A percentile compares a stretch with the other conserved stretches of the same genome.
phyloP scores from a whole-genome alignment of 2,113 vertebrate species.

The Ceyx cyanopectus region DNA sequence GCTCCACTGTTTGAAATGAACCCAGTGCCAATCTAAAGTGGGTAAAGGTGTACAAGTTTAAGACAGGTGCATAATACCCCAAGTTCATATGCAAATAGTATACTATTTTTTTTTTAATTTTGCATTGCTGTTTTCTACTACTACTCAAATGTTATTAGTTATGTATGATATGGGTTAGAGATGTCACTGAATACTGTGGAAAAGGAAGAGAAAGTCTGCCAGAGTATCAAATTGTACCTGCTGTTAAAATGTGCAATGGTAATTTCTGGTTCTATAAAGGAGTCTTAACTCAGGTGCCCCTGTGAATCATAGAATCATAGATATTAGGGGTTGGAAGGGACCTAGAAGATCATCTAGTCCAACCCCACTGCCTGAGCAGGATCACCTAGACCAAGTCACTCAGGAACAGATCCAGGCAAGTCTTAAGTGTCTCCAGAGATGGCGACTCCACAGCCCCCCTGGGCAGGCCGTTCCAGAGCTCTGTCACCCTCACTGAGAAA shows the following conservation, averaged over 20 bases:
- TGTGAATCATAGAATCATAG: too few species aligned
- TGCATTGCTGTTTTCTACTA: background rate
- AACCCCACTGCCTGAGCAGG: too few species aligned
- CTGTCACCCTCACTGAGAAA: too few species aligned
- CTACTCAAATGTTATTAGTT: background rate
- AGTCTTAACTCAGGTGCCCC: rapidly evolving
- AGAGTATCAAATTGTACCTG: background rate
- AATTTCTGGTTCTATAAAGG: background rate
- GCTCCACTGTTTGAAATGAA: background rate
- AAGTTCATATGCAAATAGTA: background rate
- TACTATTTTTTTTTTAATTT: background rate
- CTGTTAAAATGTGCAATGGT: background rate
- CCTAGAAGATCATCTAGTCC: too few species aligned
- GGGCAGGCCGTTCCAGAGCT: too few species aligned
- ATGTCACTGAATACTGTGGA: background rate
- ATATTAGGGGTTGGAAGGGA: too few species aligned
- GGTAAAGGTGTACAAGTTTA: background rate
- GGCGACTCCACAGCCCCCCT: too few species aligned
- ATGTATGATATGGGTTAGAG: background rate
- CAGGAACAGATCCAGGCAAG: too few species aligned
- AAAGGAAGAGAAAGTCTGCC: background rate
- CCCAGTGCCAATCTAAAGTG: background rate
- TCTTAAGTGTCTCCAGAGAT: too few species aligned
- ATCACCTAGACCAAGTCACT: too few species aligned
- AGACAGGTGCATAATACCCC: background rate